Percentiles rank a stretch among this genome's conserved stretches.
These are phyloP conservation scores for Chymomyza fuscimana DNA, from an alignment of 2,888 invertebrate species.

Conservation along the genomic window DNA sequence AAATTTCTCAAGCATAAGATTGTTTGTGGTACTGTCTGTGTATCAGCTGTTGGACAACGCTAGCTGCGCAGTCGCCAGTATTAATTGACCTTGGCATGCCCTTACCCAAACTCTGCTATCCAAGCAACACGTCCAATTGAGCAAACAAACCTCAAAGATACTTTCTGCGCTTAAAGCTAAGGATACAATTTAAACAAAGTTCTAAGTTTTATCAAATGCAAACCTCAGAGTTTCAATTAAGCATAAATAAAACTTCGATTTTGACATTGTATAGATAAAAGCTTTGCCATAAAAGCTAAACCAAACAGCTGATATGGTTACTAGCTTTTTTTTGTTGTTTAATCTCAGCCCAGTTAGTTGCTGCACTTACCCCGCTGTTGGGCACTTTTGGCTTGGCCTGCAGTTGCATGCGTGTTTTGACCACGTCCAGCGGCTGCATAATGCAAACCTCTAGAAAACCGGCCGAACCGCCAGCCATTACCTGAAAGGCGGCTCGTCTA, in stretches of 20 bases:
- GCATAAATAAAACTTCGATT: neutral
- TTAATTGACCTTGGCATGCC: conserved; percentile 40
- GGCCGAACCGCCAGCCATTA: conserved; percentile 90
- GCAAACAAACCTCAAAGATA: neutral
- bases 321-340: neutral
- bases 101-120: conserved; percentile 16
- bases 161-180: too few species aligned
- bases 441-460: conserved; percentile 96
- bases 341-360: neutral
- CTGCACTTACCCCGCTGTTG: conserved; percentile 62
- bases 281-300: neutral
- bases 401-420: conserved; percentile 93
- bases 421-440: conserved; percentile 96
- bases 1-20: neutral
- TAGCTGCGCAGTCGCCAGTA: neutral
- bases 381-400: conserved; percentile 79
- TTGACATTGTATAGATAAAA: neutral
- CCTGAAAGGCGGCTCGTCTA: conserved; percentile 75
- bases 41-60: neutral
- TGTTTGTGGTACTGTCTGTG: neutral
- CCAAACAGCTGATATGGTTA: neutral
- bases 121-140: neutral
- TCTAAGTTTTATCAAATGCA: neutral
- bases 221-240: neutral
- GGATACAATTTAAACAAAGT: neutral